Percentiles rank a stretch among this genome's conserved stretches.
Evolutionary conservation across 2,113 vertebrate genomes (phyloP).

Genomic region (Rutilus rutilus): DNA sequence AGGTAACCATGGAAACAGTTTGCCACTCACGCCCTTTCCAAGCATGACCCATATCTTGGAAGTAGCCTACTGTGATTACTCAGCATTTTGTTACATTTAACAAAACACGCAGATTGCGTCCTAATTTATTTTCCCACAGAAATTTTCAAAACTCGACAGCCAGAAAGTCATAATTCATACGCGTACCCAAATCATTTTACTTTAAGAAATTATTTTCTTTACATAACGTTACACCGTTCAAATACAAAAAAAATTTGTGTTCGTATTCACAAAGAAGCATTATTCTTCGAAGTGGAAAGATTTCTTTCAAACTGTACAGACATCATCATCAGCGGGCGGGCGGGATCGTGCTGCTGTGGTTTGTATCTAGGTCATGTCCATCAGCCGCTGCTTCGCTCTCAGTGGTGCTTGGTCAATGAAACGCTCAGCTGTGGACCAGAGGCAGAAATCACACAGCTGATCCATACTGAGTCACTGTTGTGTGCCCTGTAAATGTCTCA

Average conservation of each 20-base stretch:
- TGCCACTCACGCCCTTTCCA: neutral
- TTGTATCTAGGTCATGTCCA: conserved; percentile 48
- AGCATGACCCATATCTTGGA: neutral
- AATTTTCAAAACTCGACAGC: neutral
- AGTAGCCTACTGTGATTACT: neutral
- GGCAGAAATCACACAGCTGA: neutral
- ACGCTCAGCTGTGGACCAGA: neutral
- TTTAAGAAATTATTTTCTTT: neutral
- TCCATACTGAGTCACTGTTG: conserved; percentile 33
- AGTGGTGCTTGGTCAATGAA: conserved; percentile 29
- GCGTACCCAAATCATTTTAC: neutral
- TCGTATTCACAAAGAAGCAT: neutral
- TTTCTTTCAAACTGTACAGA: conserved; percentile 10
- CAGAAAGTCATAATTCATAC: neutral
- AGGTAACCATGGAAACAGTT: neutral
- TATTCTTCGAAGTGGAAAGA: neutral
- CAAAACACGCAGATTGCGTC: neutral
- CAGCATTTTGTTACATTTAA: neutral
- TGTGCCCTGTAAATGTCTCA: neutral
- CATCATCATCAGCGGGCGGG: neutral
- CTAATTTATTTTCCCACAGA: neutral
- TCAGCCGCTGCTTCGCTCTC: conserved; percentile 33
- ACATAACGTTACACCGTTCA: neutral
- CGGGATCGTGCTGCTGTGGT: conserved; percentile 36
- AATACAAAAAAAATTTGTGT: neutral